Percentiles rank a stretch among this genome's conserved stretches.
Evolutionary conservation across 2,113 vertebrate genomes (phyloP).

Genomic region (Myotis davidii): DNA sequence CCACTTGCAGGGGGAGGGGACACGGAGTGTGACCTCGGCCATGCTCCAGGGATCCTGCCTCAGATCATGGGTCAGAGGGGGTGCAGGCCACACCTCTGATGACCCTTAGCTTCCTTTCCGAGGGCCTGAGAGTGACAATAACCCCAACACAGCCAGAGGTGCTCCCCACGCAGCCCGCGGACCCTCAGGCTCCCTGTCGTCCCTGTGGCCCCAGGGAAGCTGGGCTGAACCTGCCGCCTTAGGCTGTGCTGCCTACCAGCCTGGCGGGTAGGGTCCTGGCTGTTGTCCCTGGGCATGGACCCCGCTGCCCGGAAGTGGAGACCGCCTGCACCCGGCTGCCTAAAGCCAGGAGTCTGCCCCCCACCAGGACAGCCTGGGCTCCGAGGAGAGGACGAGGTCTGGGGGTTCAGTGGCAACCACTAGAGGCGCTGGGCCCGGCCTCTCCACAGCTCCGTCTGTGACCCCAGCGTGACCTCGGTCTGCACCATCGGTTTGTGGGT

Average conservation of each 20-base stretch:
- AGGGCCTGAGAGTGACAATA: background rate
- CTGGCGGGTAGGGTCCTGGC: background rate
- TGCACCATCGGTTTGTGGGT: accelerated
- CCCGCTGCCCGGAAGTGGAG: background rate
- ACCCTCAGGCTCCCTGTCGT: accelerated
- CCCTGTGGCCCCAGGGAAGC: accelerated
- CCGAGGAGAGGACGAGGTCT: background rate
- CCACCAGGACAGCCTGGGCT: no score
- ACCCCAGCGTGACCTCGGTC: no score
- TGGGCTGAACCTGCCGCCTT: background rate
- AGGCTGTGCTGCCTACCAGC: background rate
- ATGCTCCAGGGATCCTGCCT: background rate
- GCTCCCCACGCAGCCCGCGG: background rate
- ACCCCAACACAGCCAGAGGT: background rate
- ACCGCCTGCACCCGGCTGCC: background rate
- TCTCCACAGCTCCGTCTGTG: no score
- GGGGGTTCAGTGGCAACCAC: background rate
- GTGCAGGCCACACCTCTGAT: background rate
- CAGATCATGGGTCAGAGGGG: background rate
- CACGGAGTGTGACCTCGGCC: background rate
- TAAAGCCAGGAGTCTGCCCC: background rate
- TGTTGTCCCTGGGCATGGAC: background rate
- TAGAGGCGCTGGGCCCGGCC: no score
- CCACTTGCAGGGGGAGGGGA: background rate
- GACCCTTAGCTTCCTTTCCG: background rate